Evolutionary conservation across 2,888 invertebrate species (phyloP).

Genomic region (Temnothorax ravouxi): DNA sequence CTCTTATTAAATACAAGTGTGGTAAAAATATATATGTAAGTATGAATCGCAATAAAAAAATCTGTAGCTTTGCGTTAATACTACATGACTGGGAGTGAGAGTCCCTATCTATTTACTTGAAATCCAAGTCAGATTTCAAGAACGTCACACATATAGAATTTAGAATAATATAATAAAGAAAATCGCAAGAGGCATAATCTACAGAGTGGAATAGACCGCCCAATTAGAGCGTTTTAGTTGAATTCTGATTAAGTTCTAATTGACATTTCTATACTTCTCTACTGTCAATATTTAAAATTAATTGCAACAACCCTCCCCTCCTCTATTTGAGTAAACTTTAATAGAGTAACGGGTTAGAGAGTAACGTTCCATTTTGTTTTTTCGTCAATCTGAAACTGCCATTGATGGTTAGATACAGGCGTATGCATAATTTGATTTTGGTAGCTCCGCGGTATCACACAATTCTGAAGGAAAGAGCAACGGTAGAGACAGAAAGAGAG

Average conservation of each 20-base stretch:
- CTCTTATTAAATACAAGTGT: constrained; percentile 9
- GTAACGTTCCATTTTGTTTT: background rate
- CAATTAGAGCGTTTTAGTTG: background rate
- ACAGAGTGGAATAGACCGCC: constrained; percentile 5
- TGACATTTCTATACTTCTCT: constrained; percentile 28
- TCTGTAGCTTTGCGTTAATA: background rate
- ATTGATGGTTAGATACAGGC: background rate
- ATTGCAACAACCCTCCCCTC: background rate
- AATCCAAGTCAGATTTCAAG: constrained; percentile 31
- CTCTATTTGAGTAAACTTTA: background rate
- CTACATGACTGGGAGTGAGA: constrained; percentile 4
- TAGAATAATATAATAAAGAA: background rate
- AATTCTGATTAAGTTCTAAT: constrained; percentile 11
- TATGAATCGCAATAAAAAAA: constrained; percentile 25
- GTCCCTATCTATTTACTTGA: constrained; percentile 15
- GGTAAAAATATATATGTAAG: constrained; percentile 5
- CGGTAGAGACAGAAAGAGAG: background rate
- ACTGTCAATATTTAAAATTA: constrained; percentile 24
- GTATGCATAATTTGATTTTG: constrained; percentile 42
- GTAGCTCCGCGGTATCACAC: constrained; percentile 33
- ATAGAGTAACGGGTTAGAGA: background rate
- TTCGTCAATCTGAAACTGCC: background rate
- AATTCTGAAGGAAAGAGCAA: background rate
- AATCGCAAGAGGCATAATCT: background rate
- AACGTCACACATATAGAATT: constrained; percentile 2